Evolutionary conservation across 1,140 invertebrate genomes (phyloP).

Genomic region (Meteorus sp.): DNA sequence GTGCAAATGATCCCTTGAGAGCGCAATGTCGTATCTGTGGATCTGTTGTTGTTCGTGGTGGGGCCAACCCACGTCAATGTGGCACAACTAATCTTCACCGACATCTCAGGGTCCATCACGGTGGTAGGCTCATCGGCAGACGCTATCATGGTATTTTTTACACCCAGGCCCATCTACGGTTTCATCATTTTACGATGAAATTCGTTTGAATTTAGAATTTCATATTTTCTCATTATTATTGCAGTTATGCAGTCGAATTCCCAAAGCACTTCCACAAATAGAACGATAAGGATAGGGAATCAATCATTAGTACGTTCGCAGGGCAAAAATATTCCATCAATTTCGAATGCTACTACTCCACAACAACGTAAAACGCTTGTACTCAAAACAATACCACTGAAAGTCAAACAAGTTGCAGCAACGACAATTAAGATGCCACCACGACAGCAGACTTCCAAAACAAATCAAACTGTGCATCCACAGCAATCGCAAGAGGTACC

Average conservation of each 20-base stretch:
- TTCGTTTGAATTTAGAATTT: background rate
- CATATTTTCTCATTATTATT: background rate
- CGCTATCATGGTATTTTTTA: constrained; percentile 54
- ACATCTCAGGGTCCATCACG: constrained; percentile 55
- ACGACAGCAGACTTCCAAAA: constrained; percentile 30
- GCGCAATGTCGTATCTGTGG: constrained; percentile 57
- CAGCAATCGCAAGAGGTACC: constrained; percentile 53
- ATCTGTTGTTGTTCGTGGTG: constrained; percentile 54
- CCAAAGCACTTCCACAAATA: constrained; percentile 32
- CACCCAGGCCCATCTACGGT: too few species aligned
- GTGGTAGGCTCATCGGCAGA: constrained; percentile 54
- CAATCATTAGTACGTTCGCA: constrained; percentile 47
- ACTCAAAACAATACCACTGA: constrained; percentile 52
- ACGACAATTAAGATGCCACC: constrained; percentile 51
- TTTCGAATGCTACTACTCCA: constrained; percentile 33
- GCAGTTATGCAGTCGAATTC: constrained; percentile 42
- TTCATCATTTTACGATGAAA: too few species aligned
- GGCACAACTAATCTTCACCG: constrained; percentile 57
- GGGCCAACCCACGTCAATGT: constrained; percentile 55
- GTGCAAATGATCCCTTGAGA: constrained; percentile 51
- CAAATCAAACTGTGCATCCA: constrained; percentile 41
- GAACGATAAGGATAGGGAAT: constrained; percentile 45
- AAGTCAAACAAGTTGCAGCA: constrained; percentile 52
- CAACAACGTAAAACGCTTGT: constrained; percentile 52
- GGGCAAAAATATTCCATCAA: constrained; percentile 44